Evolutionary conservation across 2,888 invertebrate genomes (phyloP).

Genomic region (Drosophila infuscata): DNA sequence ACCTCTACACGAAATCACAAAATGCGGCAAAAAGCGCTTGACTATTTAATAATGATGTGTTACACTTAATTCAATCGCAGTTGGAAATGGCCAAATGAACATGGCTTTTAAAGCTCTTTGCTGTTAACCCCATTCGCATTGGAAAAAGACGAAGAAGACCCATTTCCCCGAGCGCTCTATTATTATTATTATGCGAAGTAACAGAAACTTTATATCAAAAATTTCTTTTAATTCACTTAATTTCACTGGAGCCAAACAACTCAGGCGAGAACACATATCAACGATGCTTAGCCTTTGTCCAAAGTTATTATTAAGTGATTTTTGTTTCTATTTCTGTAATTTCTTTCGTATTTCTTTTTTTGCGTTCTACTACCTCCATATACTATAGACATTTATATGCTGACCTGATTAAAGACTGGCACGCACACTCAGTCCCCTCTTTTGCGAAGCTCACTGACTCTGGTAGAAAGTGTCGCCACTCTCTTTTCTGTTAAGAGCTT

Average conservation of each 20-base stretch:
- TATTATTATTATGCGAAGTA: slow-evolving; percentile 11
- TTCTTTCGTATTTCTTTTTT: slow-evolving; percentile 21
- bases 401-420: slow-evolving; percentile 61
- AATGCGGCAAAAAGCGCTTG: slow-evolving; percentile 25
- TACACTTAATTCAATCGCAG: slow-evolving; percentile 55
- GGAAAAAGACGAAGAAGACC: slow-evolving; percentile 10
- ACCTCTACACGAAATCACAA: background rate
- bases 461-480: slow-evolving; percentile 69
- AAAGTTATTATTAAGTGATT: slow-evolving; percentile 49
- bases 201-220: slow-evolving; percentile 13
- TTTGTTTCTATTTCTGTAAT: slow-evolving; percentile 3
- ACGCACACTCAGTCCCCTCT: slow-evolving; percentile 46
- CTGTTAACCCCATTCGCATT: slow-evolving; percentile 41
- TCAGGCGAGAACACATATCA: slow-evolving; percentile 39
- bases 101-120: slow-evolving; percentile 11
- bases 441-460: slow-evolving; percentile 35
- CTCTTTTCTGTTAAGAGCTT: slow-evolving; percentile 39
- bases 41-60: slow-evolving; percentile 41
- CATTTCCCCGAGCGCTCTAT: slow-evolving; percentile 35
- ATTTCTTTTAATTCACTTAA: slow-evolving; percentile 61
- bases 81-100: slow-evolving; percentile 26
- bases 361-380: slow-evolving; percentile 20
- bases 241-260: slow-evolving; percentile 46
- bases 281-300: slow-evolving; percentile 53
- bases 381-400: slow-evolving; percentile 20